Base-by-base conservation (phyloP, 2,888 invertebrate species). In the Himalopsyche japonica region DNA sequence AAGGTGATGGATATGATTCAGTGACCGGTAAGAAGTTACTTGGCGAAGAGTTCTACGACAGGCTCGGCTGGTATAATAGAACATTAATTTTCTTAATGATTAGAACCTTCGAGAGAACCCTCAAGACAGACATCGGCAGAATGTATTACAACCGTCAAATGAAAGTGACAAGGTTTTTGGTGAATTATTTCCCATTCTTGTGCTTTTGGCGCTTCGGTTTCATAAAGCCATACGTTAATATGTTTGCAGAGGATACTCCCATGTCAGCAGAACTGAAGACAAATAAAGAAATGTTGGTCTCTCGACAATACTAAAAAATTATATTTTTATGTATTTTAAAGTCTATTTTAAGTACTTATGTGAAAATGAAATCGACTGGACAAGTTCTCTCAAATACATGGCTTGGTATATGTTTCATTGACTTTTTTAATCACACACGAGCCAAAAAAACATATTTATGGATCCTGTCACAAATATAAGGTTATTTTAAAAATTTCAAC, bases 181-280 rank as follows among this genome's bases (percentile, higher is more conserved):
- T 95, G 89, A 93, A 93, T 87, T 93, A 94, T 82, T 94, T 94
- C 88, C 96, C 97, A 0, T 94, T 94, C 87, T 88, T 96, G 76
- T 95, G 95, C 0, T 94, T 95, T 89, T 93, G 93, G 88, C 92
- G 91, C 57, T 96, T 93, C 88, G 96, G 96, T 6, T 88, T 93
- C 4, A 92, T 91, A 86, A 89, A 93, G n/a, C 93, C 95, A 0
- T 90, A 93, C 80, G 93, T 95, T 0, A 91, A 94, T 81, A 93
- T 95, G 2, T 93, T 93, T 76, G 88, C 87, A 1, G 92, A 92
- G 48, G 90, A 90, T 20, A 90, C 91, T 0, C 87, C 86, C 0
- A 91, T 92, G 82, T 89, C 91, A 3, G 89, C 89, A 0, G 87
- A 88, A 24, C 90, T 91, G 6, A 90, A 90, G 84, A 87, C 88